Conservation (phyloP, 2,888 invertebrate species). For the Apoderus coryli region DNA sequence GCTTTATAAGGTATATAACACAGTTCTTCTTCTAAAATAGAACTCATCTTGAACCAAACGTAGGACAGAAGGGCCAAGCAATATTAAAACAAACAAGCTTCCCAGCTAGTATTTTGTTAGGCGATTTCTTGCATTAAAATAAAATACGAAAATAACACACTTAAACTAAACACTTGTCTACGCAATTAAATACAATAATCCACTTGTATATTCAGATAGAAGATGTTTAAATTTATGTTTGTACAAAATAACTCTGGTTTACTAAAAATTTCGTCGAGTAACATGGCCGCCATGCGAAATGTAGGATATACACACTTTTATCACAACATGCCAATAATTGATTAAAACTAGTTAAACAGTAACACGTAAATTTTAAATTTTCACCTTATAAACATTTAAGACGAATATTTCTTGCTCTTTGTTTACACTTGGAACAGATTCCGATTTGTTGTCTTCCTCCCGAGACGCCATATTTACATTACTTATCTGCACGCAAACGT, state of each 20-base stretch:
- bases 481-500: constrained; percentile 24
- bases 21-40: constrained; percentile 21
- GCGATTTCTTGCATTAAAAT: constrained; percentile 17
- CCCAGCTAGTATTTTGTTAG: constrained; percentile 21
- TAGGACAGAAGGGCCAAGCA: constrained; percentile 24
- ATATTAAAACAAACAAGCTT: constrained; percentile 28
- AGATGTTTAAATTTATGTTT: no score
- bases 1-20: constrained; percentile 28
- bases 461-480: constrained; percentile 33
- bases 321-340: constrained; percentile 30
- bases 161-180: constrained; percentile 22
- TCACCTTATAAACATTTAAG: constrained; percentile 32
- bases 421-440: constrained; percentile 29
- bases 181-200: constrained; percentile 21
- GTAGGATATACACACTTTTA: constrained; percentile 27
- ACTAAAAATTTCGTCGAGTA: constrained; percentile 27
- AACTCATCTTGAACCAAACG: constrained; percentile 28
- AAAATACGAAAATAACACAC: no score
- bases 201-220: constrained; percentile 20
- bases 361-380: constrained; percentile 28
- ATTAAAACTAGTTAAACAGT: constrained; percentile 28
- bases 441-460: constrained; percentile 31
- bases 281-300: constrained; percentile 33
- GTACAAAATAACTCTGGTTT: no score
- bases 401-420: constrained; percentile 29